These are phyloP conservation scores for Thymelicus acteon DNA, from an alignment of 2,888 invertebrate genomes.

Conservation along the genomic window DNA sequence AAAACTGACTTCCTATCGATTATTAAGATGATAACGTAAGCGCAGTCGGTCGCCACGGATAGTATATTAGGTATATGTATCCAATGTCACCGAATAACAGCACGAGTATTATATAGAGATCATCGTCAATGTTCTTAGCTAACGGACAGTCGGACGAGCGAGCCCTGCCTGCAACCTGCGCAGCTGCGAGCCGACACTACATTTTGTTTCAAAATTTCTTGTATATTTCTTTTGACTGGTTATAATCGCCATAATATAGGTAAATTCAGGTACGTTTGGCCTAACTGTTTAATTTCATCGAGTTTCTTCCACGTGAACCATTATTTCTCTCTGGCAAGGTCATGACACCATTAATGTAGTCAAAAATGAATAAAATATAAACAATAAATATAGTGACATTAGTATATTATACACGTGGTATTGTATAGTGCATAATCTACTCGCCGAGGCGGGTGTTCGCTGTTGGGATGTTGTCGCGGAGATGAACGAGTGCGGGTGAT, in stretches of 20 bases:
- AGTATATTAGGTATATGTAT: slow-evolving; percentile 45
- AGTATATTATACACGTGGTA: slow-evolving; percentile 51
- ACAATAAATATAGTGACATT: slow-evolving; percentile 57
- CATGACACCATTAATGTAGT: slow-evolving; percentile 35
- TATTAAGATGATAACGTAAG: slow-evolving; percentile 72
- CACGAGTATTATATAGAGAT: slow-evolving; percentile 66
- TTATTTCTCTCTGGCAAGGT: slow-evolving; percentile 25
- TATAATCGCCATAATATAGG: slow-evolving; percentile 9
- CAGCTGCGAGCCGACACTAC: background rate
- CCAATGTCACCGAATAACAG: slow-evolving; percentile 55
- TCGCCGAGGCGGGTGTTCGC: slow-evolving; percentile 22
- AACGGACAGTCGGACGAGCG: slow-evolving; percentile 57
- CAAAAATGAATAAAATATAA: slow-evolving; percentile 43
- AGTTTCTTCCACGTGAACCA: slow-evolving; percentile 20
- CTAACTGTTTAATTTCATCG: slow-evolving; percentile 24
- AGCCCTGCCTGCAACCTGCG: background rate
- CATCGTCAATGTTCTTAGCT: slow-evolving; percentile 72
- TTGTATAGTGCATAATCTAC: slow-evolving; percentile 40
- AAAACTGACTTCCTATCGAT: slow-evolving; percentile 83
- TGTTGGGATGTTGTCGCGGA: slow-evolving; percentile 2
- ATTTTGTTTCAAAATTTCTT: slow-evolving; percentile 8
- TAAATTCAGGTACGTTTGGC: slow-evolving; percentile 41
- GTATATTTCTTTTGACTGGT: slow-evolving; percentile 2
- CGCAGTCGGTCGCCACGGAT: slow-evolving; percentile 52
- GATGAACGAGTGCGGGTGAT: slow-evolving; percentile 5